Evolutionary conservation across 1,140 invertebrate species (phyloP).

Genomic region (Coptotermes formosanus): DNA sequence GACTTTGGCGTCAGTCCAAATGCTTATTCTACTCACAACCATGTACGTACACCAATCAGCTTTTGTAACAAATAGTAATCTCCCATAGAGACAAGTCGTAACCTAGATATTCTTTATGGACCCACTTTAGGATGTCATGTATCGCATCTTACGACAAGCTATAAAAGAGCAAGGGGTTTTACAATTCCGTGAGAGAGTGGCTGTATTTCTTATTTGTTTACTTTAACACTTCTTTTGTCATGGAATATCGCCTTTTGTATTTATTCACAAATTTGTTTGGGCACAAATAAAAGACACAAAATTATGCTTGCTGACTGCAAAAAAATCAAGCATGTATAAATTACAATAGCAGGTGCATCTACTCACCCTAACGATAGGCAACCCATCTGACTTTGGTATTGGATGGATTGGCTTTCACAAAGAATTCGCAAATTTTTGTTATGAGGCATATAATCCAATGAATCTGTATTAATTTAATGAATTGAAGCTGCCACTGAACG

Average conservation of each 20-base stretch:
- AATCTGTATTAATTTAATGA: too few species aligned
- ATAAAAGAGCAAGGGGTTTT: not conserved
- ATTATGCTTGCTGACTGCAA: too few species aligned
- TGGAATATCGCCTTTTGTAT: too few species aligned
- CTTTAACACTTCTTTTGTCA: not conserved
- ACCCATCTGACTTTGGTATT: not conserved
- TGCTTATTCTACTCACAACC: not conserved
- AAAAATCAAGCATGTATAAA: not conserved
- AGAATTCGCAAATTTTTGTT: not conserved
- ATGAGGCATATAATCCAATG: not conserved
- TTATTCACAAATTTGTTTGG: too few species aligned
- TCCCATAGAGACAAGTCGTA: not conserved
- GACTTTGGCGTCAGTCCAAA: not conserved
- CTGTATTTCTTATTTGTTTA: not conserved
- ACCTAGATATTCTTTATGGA: not conserved
- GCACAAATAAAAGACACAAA: too few species aligned
- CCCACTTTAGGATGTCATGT: not conserved
- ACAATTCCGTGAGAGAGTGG: not conserved
- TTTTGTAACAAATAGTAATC: not conserved
- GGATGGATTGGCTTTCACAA: not conserved
- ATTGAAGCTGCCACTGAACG: too few species aligned
- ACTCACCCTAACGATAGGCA: not conserved
- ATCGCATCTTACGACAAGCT: not conserved
- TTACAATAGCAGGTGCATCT: not conserved
- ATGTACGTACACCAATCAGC: not conserved